Conservation (phyloP, 2,888 invertebrate species). For the Standfussiana lucernea region DNA sequence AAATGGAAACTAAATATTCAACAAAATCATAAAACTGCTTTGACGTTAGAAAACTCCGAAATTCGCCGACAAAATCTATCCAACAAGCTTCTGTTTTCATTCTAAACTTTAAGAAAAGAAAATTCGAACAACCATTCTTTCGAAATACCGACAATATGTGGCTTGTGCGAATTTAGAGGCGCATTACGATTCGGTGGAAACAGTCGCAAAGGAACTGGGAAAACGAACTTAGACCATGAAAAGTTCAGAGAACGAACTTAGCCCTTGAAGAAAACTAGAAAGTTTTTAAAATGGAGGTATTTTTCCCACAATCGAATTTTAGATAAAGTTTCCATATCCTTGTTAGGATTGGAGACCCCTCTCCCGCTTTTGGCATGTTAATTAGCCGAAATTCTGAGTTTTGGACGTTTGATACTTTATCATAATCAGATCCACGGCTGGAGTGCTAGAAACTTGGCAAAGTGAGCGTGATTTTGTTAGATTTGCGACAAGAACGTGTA, state of each 20-base stretch:
- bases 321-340: conserved; percentile 48
- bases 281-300: conserved; percentile 44
- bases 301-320: conserved; percentile 52
- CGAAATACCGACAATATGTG: conserved; percentile 53
- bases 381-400: conserved; percentile 33
- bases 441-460: conserved; percentile 41
- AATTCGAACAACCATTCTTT: conserved; percentile 50
- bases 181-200: conserved; percentile 68
- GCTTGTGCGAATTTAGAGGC: conserved; percentile 56
- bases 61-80: conserved; percentile 21
- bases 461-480: conserved; percentile 7
- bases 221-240: conserved; percentile 81
- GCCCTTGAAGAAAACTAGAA: conserved; percentile 71
- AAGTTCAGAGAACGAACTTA: conserved; percentile 77
- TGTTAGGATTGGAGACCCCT: not conserved
- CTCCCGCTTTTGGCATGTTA: conserved; percentile 29
- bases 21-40: conserved; percentile 38
- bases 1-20: conserved; percentile 12
- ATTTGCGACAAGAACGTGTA: conserved; percentile 34
- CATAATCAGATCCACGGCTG: conserved; percentile 28
- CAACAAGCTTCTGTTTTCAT: conserved; percentile 36
- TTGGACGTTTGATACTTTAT: conserved; percentile 23
- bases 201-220: conserved; percentile 63
- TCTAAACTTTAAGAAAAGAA: conserved; percentile 51
- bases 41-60: conserved; percentile 12